These are phyloP conservation scores for Pogonocichla stellata DNA, from an alignment of 2,113 vertebrate species.

Conservation along the genomic window DNA sequence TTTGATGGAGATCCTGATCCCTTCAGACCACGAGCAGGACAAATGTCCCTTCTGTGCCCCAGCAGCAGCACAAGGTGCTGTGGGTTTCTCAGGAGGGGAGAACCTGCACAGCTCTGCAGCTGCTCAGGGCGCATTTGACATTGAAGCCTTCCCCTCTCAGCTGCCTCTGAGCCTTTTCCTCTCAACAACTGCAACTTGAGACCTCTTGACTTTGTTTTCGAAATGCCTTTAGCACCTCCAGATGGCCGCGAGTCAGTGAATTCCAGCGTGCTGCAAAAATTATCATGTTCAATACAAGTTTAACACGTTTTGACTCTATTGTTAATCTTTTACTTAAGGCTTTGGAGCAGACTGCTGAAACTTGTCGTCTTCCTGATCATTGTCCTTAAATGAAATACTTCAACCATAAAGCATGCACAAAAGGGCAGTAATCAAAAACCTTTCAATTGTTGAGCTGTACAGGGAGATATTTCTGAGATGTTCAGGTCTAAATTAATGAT, in stretches of 20 bases:
- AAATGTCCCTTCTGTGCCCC: neutral
- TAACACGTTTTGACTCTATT: neutral
- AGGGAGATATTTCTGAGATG: neutral
- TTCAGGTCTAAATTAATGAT: neutral
- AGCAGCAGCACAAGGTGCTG: neutral
- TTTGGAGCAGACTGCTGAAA: neutral
- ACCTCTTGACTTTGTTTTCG: neutral
- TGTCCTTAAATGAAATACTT: neutral
- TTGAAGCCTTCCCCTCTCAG: neutral
- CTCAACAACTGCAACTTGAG: neutral
- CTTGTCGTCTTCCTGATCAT: neutral
- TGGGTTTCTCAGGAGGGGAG: neutral
- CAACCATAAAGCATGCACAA: neutral
- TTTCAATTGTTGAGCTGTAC: neutral
- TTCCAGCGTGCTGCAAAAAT: neutral
- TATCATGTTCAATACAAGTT: neutral
- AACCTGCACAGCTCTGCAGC: neutral
- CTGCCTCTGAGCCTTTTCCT: neutral
- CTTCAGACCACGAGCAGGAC: accelerated
- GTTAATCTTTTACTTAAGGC: neutral
- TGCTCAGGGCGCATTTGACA: neutral
- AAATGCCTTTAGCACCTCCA: neutral
- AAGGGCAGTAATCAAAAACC: neutral
- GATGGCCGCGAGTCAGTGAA: neutral
- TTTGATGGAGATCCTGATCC: neutral